Percentiles rank a stretch among this genome's conserved stretches.
Evolutionary conservation across 2,888 invertebrate genomes (phyloP).

Genomic region (Cosmia trapezina): DNA sequence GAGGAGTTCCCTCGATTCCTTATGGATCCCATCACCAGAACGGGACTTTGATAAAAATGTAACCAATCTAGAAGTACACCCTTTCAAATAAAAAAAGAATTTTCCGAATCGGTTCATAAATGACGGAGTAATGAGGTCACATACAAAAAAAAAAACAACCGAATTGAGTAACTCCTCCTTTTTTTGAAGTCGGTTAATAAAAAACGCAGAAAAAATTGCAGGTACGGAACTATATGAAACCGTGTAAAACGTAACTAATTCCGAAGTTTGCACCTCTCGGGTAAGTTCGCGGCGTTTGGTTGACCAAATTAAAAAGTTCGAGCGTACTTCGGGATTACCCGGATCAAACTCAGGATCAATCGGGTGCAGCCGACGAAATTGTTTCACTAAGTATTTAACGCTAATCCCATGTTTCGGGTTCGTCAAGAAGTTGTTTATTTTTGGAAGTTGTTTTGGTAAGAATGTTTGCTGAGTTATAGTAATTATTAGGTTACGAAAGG

Average conservation of each 20-base stretch:
- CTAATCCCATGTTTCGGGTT: slow-evolving; percentile 33
- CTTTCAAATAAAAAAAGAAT: no score
- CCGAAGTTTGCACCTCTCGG: slow-evolving; percentile 65
- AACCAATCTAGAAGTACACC: no score
- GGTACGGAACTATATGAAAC: slow-evolving; percentile 28
- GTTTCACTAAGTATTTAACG: slow-evolving; percentile 52
- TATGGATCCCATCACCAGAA: no score
- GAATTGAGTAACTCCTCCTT: no score
- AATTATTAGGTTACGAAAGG: slow-evolving; percentile 28
- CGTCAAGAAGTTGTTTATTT: slow-evolving; percentile 38
- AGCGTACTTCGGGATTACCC: slow-evolving; percentile 40
- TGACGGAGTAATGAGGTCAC: no score
- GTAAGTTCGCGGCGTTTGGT: slow-evolving; percentile 38
- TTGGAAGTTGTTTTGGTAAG: slow-evolving; percentile 19
- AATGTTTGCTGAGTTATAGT: slow-evolving; percentile 36
- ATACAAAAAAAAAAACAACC: no score
- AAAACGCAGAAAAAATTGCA: slow-evolving; percentile 22
- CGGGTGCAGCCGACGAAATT: slow-evolving; percentile 51
- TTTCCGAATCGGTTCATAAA: no score
- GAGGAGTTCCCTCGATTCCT: no score
- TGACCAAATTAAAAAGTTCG: slow-evolving; percentile 61
- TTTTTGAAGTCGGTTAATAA: background rate
- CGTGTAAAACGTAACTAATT: slow-evolving; percentile 64
- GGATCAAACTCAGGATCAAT: slow-evolving; percentile 49
- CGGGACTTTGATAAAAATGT: no score